A percentile compares a stretch with the other conserved stretches of the same genome.
Conservation (phyloP, 2,888 invertebrate species). For the Microplitis manilae region DNA sequence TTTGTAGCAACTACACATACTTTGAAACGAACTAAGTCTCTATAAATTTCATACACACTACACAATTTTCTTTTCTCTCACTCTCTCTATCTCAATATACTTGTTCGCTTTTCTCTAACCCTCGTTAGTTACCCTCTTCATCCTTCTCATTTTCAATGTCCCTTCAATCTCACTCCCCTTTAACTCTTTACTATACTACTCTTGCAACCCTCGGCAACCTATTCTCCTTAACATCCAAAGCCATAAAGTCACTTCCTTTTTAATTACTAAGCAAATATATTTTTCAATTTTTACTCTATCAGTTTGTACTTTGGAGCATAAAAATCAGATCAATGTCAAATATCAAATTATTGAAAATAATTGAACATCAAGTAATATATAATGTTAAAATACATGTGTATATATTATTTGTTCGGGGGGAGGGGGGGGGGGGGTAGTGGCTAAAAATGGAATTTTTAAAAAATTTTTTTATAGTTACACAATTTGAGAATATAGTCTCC, state of each 20-base stretch:
- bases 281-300: neutral
- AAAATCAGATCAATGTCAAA: neutral
- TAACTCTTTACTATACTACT: neutral
- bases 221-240: slow-evolving; percentile 41
- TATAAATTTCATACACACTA: neutral
- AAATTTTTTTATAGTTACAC: no score
- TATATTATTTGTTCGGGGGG: neutral
- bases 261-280: slow-evolving; percentile 60
- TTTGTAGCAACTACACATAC: slow-evolving; percentile 6
- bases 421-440: no score
- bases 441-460: no score
- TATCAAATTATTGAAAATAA: neutral
- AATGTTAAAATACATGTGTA: neutral
- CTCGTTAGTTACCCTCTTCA: slow-evolving; percentile 27
- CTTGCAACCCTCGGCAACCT: neutral
- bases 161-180: slow-evolving; percentile 22
- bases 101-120: slow-evolving; percentile 10
- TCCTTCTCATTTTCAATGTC: slow-evolving; percentile 24
- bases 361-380: neutral
- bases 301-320: neutral
- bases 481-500: no score
- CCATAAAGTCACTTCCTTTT: slow-evolving; percentile 56
- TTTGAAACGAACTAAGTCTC: neutral
- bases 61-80: slow-evolving; percentile 14
- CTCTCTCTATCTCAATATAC: slow-evolving; percentile 4